Percentiles rank a stretch among this genome's conserved stretches.
These are phyloP conservation scores for Nycticryphes semicollaris DNA, from an alignment of 2,113 vertebrate species.

Conservation along the genomic window DNA sequence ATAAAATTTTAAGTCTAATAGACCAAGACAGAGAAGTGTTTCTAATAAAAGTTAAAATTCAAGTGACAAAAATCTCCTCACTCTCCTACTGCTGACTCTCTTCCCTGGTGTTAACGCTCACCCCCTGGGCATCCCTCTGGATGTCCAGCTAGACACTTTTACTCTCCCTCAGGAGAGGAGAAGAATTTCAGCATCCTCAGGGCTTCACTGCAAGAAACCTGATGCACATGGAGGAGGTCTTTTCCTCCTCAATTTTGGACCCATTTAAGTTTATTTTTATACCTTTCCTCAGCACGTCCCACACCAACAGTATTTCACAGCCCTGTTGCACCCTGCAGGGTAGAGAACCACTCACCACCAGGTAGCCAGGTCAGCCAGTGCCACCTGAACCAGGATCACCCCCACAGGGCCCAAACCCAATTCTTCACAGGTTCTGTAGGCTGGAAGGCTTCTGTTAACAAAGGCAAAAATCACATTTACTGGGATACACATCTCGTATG, in stretches of 20 bases:
- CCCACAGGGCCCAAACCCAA: not conserved
- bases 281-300: not conserved
- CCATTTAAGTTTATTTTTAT: not conserved
- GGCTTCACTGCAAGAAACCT: not conserved
- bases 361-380: not conserved
- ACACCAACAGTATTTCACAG: not conserved
- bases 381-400: not conserved
- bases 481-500: not conserved
- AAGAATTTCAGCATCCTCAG: not conserved
- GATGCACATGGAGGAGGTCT: fast-evolving
- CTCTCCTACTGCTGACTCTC: not conserved
- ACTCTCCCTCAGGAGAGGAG: not conserved
- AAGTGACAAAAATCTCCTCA: not conserved
- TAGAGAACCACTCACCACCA: not conserved
- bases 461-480: not conserved
- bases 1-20: not conserved
- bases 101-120: not conserved
- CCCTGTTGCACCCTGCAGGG: not conserved
- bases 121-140: fast-evolving
- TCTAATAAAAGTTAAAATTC: not conserved
- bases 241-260: not conserved
- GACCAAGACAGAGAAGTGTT: not conserved
- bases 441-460: not conserved
- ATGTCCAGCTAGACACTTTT: not conserved
- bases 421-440: fast-evolving